Evolutionary conservation across 2,888 invertebrate species (phyloP), one percentile per base, ranked within the genome.

Genomic region (Drosophila mimica): DNA sequence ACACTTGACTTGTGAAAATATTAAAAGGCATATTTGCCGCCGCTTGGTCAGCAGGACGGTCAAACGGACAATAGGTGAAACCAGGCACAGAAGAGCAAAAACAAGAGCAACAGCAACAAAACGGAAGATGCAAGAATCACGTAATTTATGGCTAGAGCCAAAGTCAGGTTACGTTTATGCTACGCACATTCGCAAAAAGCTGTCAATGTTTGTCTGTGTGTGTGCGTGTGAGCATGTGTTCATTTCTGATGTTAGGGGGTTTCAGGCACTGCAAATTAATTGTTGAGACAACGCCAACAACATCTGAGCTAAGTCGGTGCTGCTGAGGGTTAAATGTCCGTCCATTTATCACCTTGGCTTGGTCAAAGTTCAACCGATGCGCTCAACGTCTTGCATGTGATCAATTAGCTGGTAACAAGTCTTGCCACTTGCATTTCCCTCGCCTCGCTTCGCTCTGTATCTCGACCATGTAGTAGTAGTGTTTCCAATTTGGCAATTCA

Each of bases 21-120:
- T 86, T 86, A 75, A 76, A 62, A 57, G 83, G 81, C 83, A 88
- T 85, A 90, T 88, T 85, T 85, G 75, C 67, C 69, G 84, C 77
- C 67, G 84, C 81, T 74, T 85, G 84, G 84, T 85, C 90, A 90
- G 89, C 81, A 76, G 25, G 25, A 62, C 36, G 31, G 49, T 63
- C 53, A 53, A 15, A 25, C 54, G 54, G 25, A 38, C 65, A 67
- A 80, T 57, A 65, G 52, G 57, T 58, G 67, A 56, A 61, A 62
- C 38, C 46, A 53, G 74, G 30, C 34, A 48, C 57, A 52, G 13
- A 46, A 36, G 61, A 34, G 28, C 30, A 61, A 9, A 31, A 46
- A 15, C 25, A 34, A 57, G 52, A 51, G 30, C 64, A 70, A 87
- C 72, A 85, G 72, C 81, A 85, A 75, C 65, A 75, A 74, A 46